Evolutionary conservation across 2,797 vertebrate species (phyloP).

Genomic region (Pseudocheirus occidentalis): DNA sequence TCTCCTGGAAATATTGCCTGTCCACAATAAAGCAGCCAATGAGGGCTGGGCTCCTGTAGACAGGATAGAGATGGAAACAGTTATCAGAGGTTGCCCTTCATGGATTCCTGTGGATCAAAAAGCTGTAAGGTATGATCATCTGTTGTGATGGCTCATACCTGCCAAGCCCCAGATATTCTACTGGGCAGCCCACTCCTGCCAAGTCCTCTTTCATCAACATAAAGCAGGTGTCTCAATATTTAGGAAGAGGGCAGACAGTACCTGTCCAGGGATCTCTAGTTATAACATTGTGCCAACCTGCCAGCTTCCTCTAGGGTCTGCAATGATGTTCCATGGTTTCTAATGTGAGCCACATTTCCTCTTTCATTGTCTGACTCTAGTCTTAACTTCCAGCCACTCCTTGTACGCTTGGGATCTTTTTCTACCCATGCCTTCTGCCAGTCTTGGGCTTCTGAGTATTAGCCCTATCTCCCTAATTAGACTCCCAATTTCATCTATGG

Average conservation of each 20-base stretch:
- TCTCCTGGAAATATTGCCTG: conserved; percentile 97
- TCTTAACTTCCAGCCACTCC: neutral
- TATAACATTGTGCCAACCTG: neutral
- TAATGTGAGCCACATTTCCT: neutral
- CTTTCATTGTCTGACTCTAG: neutral
- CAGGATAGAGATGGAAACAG: neutral
- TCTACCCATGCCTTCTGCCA: neutral
- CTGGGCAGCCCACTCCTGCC: neutral
- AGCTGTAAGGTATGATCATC: neutral
- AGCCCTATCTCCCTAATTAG: neutral
- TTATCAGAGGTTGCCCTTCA: conserved; percentile 34
- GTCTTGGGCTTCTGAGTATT: neutral
- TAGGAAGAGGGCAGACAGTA: neutral
- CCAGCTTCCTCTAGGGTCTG: neutral
- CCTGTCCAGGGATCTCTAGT: neutral
- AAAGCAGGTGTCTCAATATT: neutral
- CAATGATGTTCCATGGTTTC: neutral
- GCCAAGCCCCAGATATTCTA: neutral
- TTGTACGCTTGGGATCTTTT: neutral
- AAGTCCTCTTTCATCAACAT: neutral
- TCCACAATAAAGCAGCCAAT: conserved; percentile 99
- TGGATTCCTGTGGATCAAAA: neutral
- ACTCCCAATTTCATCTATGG: neutral
- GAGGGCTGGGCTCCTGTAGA: conserved; percentile 94
- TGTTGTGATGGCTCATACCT: neutral